A percentile compares a stretch with the other conserved stretches of the same genome.
These are phyloP conservation scores for Volucella inanis DNA, from an alignment of 2,888 invertebrate genomes.

Conservation along the genomic window DNA sequence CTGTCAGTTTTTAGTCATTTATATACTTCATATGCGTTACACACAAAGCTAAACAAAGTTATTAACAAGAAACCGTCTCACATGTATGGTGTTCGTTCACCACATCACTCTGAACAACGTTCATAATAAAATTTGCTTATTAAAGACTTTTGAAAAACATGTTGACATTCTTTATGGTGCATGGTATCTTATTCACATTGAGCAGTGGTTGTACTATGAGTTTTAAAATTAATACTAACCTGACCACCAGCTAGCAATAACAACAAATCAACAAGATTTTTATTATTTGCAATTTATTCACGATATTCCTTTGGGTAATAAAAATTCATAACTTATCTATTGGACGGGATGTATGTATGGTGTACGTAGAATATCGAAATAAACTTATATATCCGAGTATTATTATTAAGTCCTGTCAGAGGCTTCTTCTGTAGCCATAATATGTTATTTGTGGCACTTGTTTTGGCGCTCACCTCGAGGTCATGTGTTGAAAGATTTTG, in stretches of 20 bases:
- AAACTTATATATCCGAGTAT: constrained; percentile 27
- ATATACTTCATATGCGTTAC: too few relatives aligned
- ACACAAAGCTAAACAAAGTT: too few relatives aligned
- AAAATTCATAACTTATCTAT: constrained; percentile 39
- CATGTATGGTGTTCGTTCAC: constrained; percentile 11
- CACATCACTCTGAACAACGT: neutral
- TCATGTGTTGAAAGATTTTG: constrained; percentile 46
- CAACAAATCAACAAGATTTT: constrained; percentile 31
- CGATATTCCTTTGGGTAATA: constrained; percentile 41
- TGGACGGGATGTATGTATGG: neutral
- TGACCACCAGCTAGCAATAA: constrained; percentile 16
- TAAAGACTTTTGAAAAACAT: constrained; percentile 29
- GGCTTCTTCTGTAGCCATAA: neutral
- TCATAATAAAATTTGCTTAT: constrained; percentile 17
- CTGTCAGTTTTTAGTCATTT: too few relatives aligned
- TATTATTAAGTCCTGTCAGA: neutral
- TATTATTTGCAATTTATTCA: constrained; percentile 44
- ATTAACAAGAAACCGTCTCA: too few relatives aligned
- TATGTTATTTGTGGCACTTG: constrained; percentile 26
- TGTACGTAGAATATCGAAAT: neutral
- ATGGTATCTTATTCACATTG: constrained; percentile 23
- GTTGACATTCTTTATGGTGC: constrained; percentile 37
- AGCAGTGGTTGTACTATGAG: neutral
- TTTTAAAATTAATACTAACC: constrained; percentile 29
- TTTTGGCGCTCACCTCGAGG: constrained; percentile 8